Evolutionary conservation across 2,797 vertebrate genomes (phyloP).

Genomic region (Champsocephalus gunnari): DNA sequence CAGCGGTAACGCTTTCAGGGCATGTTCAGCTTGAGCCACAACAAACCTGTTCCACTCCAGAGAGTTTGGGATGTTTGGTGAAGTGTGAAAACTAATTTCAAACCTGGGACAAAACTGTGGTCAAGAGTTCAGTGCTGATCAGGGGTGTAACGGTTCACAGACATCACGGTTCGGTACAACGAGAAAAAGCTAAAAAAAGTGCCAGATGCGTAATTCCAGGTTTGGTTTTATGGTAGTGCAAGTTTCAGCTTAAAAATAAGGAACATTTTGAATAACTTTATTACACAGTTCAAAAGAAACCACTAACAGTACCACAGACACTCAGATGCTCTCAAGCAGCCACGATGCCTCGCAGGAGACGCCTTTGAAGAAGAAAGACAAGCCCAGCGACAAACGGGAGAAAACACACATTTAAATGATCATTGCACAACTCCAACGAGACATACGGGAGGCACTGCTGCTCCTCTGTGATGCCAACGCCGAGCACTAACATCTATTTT

Average conservation of each 20-base stretch:
- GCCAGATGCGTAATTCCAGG: too few relatives aligned
- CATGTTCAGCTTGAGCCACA: background rate
- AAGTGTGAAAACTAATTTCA: constrained; percentile 13
- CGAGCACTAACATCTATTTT: constrained; percentile 55
- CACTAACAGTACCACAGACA: too few relatives aligned
- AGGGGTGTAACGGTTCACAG: too few relatives aligned
- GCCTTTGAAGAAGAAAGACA: constrained; percentile 85
- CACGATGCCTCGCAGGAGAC: constrained; percentile 56
- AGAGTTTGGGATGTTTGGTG: constrained; percentile 1
- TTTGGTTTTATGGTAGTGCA: too few relatives aligned
- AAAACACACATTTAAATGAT: constrained; percentile 78
- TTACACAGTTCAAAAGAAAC: too few relatives aligned
- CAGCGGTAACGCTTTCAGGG: background rate
- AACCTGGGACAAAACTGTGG: background rate
- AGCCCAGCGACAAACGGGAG: constrained; percentile 60
- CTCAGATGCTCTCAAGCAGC: constrained; percentile 49
- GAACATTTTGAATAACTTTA: too few relatives aligned
- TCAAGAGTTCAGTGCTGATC: background rate
- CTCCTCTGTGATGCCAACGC: constrained; percentile 72
- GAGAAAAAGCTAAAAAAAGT: too few relatives aligned
- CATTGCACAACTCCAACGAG: constrained; percentile 80
- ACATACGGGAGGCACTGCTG: constrained; percentile 42
- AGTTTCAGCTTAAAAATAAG: too few relatives aligned
- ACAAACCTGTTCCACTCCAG: background rate
- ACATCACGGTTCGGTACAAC: too few relatives aligned